Conservation (phyloP, 2,113 vertebrate genomes). For the Petaurus breviceps region DNA sequence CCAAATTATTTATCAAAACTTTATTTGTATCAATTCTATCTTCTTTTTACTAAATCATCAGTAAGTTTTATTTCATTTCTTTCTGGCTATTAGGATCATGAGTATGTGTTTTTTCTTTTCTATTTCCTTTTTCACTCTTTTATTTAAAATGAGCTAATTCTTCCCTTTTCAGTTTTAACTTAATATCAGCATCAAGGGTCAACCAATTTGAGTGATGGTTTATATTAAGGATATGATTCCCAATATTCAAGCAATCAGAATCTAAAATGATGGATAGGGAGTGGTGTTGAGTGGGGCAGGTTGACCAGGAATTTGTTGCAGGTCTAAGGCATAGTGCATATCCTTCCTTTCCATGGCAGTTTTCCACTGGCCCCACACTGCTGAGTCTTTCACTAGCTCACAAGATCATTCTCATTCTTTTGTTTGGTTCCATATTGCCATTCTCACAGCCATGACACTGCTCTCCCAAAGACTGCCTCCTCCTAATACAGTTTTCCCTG, state of each 20-base stretch:
- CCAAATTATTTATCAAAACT: constrained; percentile 26
- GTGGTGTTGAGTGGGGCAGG: too few relatives aligned
- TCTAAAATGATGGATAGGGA: not conserved
- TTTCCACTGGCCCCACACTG: not conserved
- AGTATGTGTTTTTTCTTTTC: not conserved
- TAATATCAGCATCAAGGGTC: not conserved
- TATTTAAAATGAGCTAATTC: not conserved
- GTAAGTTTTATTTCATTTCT: constrained; percentile 24
- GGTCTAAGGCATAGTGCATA: not conserved
- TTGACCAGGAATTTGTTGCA: not conserved
- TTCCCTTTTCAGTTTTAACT: not conserved
- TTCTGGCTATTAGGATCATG: not conserved
- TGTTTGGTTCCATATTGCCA: not conserved
- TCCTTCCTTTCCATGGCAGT: not conserved
- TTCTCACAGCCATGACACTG: not conserved
- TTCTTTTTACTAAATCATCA: constrained; percentile 10
- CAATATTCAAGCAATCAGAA: not conserved
- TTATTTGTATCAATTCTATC: constrained; percentile 10
- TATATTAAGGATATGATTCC: not conserved
- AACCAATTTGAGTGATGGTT: not conserved
- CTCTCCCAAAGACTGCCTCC: not conserved
- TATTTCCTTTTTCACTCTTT: not conserved
- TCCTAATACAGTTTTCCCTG: not conserved
- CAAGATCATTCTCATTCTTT: not conserved
- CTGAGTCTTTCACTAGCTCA: not conserved